Evolutionary conservation across 1,140 invertebrate species (phyloP).

Genomic region (Piezodorus guildinii): DNA sequence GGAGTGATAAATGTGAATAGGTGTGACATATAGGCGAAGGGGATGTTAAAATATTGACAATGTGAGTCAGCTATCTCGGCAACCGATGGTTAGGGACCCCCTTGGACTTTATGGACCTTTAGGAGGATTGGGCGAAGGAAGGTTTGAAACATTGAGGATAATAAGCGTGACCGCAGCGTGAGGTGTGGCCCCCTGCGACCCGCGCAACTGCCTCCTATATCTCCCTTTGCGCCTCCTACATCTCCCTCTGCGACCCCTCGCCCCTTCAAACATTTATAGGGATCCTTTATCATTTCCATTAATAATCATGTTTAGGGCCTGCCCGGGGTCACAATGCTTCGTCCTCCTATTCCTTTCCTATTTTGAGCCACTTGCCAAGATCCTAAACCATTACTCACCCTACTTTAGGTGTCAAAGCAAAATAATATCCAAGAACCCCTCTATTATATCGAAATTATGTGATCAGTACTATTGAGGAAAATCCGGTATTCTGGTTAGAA

Average conservation of each 20-base stretch:
- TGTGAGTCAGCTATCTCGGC: background rate
- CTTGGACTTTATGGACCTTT: background rate
- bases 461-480: too few species aligned
- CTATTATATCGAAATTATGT: too few species aligned
- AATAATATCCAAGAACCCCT: too few species aligned
- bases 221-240: background rate
- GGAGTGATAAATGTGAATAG: slow-evolving; percentile 1
- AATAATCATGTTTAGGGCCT: slow-evolving; percentile 3
- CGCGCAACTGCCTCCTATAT: background rate
- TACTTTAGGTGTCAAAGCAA: too few species aligned
- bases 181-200: slow-evolving; percentile 3
- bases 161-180: slow-evolving; percentile 1
- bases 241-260: background rate
- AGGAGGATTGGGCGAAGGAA: background rate
- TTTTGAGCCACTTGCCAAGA: too few species aligned
- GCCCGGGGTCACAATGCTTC: too few species aligned
- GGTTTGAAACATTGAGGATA: background rate
- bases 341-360: too few species aligned
- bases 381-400: too few species aligned
- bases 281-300: slow-evolving; percentile 3
- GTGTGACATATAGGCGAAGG: background rate
- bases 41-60: background rate
- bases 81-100: background rate
- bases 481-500: too few species aligned
- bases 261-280: slow-evolving; percentile 4